Evolutionary conservation across 2,113 vertebrate species (phyloP).

Genomic region (Phylloscopus trochilus): DNA sequence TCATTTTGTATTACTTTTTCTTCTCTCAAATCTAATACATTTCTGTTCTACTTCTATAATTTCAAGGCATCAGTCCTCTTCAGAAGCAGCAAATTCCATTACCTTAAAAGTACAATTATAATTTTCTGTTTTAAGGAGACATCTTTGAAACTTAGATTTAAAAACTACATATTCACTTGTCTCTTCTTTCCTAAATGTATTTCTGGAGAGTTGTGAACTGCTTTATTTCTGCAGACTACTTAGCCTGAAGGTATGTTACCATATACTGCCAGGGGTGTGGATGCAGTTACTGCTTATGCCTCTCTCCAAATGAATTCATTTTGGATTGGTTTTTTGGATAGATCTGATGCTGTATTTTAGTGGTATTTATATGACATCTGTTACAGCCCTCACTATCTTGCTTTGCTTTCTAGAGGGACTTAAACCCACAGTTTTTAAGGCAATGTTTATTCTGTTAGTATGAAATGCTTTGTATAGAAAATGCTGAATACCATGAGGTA

Average conservation of each 20-base stretch:
- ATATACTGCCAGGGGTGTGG: not conserved
- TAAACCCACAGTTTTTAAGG: not conserved
- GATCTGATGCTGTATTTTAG: not conserved
- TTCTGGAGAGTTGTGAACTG: not conserved
- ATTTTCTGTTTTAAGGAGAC: not conserved
- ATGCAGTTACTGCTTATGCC: not conserved
- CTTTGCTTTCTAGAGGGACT: not conserved
- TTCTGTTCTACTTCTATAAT: not conserved
- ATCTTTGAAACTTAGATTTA: not conserved
- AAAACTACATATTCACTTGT: not conserved
- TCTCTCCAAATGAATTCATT: not conserved
- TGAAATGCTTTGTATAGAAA: not conserved
- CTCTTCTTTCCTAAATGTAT: not conserved
- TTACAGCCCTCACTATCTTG: not conserved
- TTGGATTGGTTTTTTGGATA: not conserved
- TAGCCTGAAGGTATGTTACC: not conserved
- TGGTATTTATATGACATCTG: not conserved
- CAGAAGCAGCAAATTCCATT: not conserved
- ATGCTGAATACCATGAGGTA: not conserved
- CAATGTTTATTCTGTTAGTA: not conserved
- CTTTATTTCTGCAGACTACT: not conserved
- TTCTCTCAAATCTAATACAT: not conserved
- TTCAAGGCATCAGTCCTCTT: not conserved
- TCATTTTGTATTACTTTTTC: not conserved
- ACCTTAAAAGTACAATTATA: not conserved